Percentiles rank a stretch among this genome's conserved stretches.
These are phyloP conservation scores for Lepidothrix coronata DNA, from an alignment of 2,113 vertebrate species.

Conservation along the genomic window DNA sequence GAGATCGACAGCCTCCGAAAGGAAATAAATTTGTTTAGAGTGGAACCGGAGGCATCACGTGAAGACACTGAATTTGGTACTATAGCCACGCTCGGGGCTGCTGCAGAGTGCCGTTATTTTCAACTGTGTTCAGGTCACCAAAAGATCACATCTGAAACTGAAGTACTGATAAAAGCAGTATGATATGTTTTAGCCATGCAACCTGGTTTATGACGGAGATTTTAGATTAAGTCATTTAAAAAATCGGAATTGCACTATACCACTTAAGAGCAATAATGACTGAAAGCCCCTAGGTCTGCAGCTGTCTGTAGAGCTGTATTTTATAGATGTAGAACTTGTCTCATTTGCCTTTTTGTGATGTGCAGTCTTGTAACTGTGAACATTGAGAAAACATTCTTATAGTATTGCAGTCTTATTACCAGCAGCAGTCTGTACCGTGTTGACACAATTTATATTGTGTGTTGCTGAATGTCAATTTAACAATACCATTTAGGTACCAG, in stretches of 20 bases:
- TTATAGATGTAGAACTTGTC: not conserved
- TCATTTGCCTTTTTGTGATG: not conserved
- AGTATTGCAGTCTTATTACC: not conserved
- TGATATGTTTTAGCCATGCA: not conserved
- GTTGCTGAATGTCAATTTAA: not conserved
- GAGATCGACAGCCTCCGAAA: not conserved
- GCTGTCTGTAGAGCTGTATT: not conserved
- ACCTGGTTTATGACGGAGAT: not conserved
- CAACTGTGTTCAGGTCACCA: not conserved
- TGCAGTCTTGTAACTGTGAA: not conserved
- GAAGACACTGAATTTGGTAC: not conserved
- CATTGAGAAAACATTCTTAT: not conserved
- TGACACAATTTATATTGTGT: not conserved
- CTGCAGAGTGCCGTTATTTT: not conserved
- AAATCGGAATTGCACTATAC: not conserved
- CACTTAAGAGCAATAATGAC: not conserved
- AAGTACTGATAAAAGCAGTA: not conserved
- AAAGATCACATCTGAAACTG: not conserved
- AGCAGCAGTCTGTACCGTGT: fast-evolving
- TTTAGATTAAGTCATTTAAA: not conserved
- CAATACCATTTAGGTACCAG: not conserved
- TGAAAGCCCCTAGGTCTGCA: not conserved
- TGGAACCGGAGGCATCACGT: not conserved
- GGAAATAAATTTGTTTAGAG: not conserved
- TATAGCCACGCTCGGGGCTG: not conserved